A percentile compares a stretch with the other conserved stretches of the same genome.
Conservation (phyloP, 2,797 vertebrate genomes). For the Ptychobarbus kaznakovi region DNA sequence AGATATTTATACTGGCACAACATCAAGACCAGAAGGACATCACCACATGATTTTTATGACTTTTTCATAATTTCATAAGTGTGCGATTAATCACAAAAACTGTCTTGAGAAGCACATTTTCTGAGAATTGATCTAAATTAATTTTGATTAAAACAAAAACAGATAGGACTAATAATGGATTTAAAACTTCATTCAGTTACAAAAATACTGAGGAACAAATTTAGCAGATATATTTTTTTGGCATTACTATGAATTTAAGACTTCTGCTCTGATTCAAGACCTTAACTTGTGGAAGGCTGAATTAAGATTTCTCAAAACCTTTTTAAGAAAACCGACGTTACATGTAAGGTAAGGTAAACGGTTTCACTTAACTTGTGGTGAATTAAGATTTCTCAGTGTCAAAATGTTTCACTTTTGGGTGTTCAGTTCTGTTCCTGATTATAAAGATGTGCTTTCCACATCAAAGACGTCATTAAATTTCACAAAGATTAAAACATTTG, state of each 20-base stretch:
- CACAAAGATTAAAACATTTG: neutral
- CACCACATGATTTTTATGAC: too few species aligned
- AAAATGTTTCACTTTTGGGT: neutral
- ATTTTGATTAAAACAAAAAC: too few species aligned
- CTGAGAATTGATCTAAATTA: too few species aligned
- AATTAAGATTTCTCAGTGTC: neutral
- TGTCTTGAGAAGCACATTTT: too few species aligned
- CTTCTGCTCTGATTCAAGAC: neutral
- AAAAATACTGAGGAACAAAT: neutral
- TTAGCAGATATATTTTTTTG: neutral
- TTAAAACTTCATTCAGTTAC: neutral
- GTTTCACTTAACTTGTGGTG: neutral
- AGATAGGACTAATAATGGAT: too few species aligned
- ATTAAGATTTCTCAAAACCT: neutral
- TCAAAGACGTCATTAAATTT: neutral
- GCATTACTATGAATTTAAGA: neutral
- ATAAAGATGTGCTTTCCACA: conserved; percentile 12
- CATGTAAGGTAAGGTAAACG: too few species aligned
- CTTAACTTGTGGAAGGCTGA: neutral
- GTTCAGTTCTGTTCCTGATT: conserved; percentile 5
- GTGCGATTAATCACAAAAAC: too few species aligned
- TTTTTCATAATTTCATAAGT: too few species aligned
- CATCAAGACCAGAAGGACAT: too few species aligned
- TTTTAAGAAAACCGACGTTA: too few species aligned
- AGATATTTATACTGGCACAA: too few species aligned